phyloP scores from a whole-genome alignment of 2,797 vertebrate species.

The Avahi laniger region DNA sequence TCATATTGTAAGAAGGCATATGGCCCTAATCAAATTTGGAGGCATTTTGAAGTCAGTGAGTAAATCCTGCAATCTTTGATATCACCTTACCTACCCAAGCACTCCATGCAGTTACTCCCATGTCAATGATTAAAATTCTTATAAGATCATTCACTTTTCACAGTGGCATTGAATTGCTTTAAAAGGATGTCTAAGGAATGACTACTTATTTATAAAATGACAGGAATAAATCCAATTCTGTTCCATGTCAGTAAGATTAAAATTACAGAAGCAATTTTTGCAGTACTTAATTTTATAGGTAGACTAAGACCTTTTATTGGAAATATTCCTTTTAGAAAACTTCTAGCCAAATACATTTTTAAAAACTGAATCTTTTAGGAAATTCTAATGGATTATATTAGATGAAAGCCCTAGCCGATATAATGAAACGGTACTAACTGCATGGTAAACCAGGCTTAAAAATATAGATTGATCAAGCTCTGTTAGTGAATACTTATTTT shows the following conservation, averaged over 20 bases:
- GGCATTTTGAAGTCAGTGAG: background rate
- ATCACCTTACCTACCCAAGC: background rate
- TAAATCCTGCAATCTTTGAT: background rate
- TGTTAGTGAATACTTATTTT: conserved; percentile 49
- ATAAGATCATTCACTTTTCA: background rate
- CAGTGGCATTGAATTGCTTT: background rate
- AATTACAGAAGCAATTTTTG: background rate
- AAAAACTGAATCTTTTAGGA: conserved; percentile 27
- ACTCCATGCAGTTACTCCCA: background rate
- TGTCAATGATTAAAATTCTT: background rate
- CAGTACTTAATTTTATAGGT: conserved; percentile 43
- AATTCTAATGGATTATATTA: conserved; percentile 56
- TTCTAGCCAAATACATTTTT: background rate
- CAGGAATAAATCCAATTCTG: background rate
- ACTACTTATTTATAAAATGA: background rate
- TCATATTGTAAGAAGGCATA: background rate
- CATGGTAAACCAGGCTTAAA: conserved; percentile 51
- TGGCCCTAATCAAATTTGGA: background rate
- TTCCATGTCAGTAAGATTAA: background rate
- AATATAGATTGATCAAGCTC: background rate
- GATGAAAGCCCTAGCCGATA: background rate
- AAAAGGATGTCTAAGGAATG: background rate
- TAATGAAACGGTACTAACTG: conserved; percentile 27
- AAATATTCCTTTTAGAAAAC: conserved; percentile 24
- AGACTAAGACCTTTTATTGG: background rate